phyloP scores from a whole-genome alignment of 2,797 vertebrate genomes.

The Trichosurus vulpecula region DNA sequence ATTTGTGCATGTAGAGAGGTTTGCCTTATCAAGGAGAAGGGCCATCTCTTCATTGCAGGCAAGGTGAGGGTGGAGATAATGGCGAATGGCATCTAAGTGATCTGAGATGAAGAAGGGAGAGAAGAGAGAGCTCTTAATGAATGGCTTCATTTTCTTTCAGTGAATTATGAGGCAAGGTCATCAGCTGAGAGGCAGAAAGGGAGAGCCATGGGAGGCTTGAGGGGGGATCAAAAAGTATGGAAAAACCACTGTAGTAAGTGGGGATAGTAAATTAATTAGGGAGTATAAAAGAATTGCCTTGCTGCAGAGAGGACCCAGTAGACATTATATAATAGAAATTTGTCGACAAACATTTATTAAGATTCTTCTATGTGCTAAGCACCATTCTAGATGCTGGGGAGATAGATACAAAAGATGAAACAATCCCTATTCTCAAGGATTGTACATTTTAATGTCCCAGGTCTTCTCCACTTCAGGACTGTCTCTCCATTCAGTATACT shows the following conservation, averaged over 20 bases:
- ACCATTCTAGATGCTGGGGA: background rate
- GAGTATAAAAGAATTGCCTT: background rate
- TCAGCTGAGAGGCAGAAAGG: background rate
- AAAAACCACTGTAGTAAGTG: background rate
- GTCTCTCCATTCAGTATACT: background rate
- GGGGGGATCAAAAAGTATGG: background rate
- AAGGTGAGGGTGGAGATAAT: background rate
- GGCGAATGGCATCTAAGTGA: background rate
- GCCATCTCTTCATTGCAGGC: background rate
- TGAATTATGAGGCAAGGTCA: background rate
- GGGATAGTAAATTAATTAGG: background rate
- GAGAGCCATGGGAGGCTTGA: background rate
- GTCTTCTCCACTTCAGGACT: background rate
- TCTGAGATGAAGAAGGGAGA: background rate
- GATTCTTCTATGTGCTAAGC: background rate
- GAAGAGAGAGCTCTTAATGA: background rate
- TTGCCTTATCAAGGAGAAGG: background rate
- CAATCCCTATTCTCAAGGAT: background rate
- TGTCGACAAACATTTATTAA: background rate
- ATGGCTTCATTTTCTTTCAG: background rate
- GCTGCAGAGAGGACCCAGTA: background rate
- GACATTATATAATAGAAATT: background rate
- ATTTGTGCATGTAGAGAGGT: background rate
- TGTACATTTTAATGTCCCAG: background rate
- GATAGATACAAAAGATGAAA: background rate